Conservation (phyloP, 2,888 invertebrate species). For the Parnassius smintheus region DNA sequence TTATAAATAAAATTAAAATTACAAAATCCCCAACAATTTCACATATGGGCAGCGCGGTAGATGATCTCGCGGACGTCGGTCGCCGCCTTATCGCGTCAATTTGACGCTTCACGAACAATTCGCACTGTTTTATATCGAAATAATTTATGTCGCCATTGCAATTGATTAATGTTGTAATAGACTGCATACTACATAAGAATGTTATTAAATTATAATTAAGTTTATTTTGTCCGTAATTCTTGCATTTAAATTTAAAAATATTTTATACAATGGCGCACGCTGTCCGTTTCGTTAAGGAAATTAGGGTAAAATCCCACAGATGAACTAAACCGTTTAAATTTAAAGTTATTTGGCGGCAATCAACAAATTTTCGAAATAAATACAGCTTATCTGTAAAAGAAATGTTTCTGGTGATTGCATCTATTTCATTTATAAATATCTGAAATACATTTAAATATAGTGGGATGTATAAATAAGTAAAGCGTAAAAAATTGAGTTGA, state of each 20-base stretch:
- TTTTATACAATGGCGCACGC: no score
- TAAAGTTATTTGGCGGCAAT: no score
- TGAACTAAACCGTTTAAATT: no score
- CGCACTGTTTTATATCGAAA: constrained; percentile 64
- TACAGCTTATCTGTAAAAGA: no score
- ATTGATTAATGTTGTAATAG: constrained; percentile 74
- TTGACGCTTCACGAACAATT: constrained; percentile 66
- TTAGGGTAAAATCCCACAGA: no score
- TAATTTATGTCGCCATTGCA: constrained; percentile 73
- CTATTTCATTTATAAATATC: no score
- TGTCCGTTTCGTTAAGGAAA: no score
- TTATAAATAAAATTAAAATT: constrained; percentile 81
- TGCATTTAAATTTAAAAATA: constrained; percentile 1
- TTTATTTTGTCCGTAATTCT: constrained; percentile 1
- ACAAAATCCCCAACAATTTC: constrained; percentile 78
- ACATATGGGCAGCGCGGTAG: constrained; percentile 72
- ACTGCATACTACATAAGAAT: constrained; percentile 45
- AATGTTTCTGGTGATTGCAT: no score
- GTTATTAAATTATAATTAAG: constrained; percentile 24
- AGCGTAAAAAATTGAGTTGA: constrained; percentile 4
- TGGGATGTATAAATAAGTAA: no score
- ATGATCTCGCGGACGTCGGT: constrained; percentile 62
- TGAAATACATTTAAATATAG: no score
- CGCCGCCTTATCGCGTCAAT: constrained; percentile 62
- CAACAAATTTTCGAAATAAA: no score